Evolutionary conservation across 2,797 vertebrate genomes (phyloP), one percentile per base, ranked within the genome.

Genomic region (Channa striata): DNA sequence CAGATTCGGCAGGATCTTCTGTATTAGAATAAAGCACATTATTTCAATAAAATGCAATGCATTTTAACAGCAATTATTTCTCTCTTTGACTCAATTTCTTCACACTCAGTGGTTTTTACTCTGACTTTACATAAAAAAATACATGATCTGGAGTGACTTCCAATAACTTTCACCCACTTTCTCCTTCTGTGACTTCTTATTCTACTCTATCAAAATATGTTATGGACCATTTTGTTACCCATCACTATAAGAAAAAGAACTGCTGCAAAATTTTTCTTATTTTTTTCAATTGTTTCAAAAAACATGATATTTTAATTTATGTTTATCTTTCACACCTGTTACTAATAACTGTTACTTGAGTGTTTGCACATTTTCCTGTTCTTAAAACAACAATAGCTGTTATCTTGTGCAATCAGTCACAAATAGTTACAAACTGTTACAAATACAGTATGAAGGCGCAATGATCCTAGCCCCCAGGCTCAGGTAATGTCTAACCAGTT

Each of bases 401-500:
- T 69, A 51, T 43, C 40, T 33, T 49, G 6, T 23, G n/a, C 11
- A 8, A 60, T 6, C 12, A 37, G 39, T 65, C 65, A 25, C 25
- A 79, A 78, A 72, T 68, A 71, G 64, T 65, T 61, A 57, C 58
- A 85, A 78, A 81, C 69, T 61, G 68, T 58, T 60, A 54, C 62
- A 85, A 77, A 84, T 42, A 70, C 66, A 65, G 66, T 3, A 34
- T 46, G 8, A 53, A 53, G 5, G 13, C 11, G 48, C 43, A 63
- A 59, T 40, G 51, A 62, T 50, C 48, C 16, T 33, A 16, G 75
- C 76, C 87, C 77, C 33, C 17, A 59, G 81, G 86, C 76, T 76
- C n/a, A 42, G n/a, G 21, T 69, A 89, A 91, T 81, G 73, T 80
- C 69, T 88, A 86, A 91, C 90, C 80, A 81, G 74, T 73, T 72